Base-by-base conservation (phyloP, 2,888 invertebrate species). In the Pheosia gnoma region DNA sequence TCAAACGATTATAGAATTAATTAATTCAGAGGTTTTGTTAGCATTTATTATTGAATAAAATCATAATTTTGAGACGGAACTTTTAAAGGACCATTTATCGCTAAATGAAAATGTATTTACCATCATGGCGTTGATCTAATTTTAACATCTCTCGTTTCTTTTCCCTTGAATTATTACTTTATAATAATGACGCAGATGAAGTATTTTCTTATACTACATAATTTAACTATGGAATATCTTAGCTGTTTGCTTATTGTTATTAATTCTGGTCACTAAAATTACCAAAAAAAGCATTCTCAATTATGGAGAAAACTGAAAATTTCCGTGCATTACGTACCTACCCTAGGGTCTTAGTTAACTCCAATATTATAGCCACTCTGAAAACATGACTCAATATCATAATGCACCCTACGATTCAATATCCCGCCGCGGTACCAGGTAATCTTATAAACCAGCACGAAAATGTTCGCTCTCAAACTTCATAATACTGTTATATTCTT, bases 381-480 rank as follows among this genome's bases (percentile, higher is more conserved):
- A 43, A 9, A 43, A 1, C 10, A 8, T 0, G 10, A 9, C 9
- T 43, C 9, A 9, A 9, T 43, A 43, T 43, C 45, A 5, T 1
- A 41, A 64, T 61, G 61, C 63, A 58, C 58, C 61, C 63, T 75
- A 70, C 66, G 62, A 72, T 76, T 72, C 70, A 77, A 81, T 77
- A 82, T 77, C 59, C 71, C 61, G 59, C 65, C 65, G 61, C 66
- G 63, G 68, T 71, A 62, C 66, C 68, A 74, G 71, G 72, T 80
- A 81, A 82, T 81, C 78, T 72, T 72, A 78, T 83, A 81, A 80
- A 79, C 74, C 73, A 66, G 67, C 61, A 66, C 70, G 71, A 72
- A 77, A 77, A 75, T 68, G 71, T 68, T 74, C 71, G 71, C 74
- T 74, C 77, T 72, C 36, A 66, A 83, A 77, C 74, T 81, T 81